A percentile compares a stretch with the other conserved stretches of the same genome.
These are phyloP conservation scores for Idaea straminata DNA, from an alignment of 2,888 invertebrate species.

Conservation along the genomic window DNA sequence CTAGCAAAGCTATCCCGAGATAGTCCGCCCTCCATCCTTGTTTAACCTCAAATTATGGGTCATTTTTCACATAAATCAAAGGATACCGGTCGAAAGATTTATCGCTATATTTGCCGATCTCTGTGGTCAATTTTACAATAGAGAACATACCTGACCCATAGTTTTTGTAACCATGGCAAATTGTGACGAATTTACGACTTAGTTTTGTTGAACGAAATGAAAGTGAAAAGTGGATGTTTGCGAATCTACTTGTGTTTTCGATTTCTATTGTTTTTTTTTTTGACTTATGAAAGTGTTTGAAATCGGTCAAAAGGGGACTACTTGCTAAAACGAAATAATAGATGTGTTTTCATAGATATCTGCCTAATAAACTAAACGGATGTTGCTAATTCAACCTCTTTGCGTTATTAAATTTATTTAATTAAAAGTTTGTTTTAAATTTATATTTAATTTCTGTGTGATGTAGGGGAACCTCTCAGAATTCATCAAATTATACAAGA, in stretches of 20 bases:
- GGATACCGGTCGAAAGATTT: constrained; percentile 71
- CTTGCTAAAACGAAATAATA: too few species aligned
- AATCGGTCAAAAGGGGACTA: too few species aligned
- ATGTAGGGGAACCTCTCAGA: too few species aligned
- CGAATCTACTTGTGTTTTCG: constrained; percentile 5
- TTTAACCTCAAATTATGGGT: constrained; percentile 77
- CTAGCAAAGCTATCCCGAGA: constrained; percentile 41
- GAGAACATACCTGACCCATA: constrained; percentile 53
- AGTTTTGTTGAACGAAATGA: constrained; percentile 50
- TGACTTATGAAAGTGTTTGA: neutral
- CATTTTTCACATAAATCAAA: constrained; percentile 81
- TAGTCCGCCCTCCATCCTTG: constrained; percentile 54
- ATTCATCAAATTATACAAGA: too few species aligned
- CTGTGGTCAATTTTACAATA: constrained; percentile 52
- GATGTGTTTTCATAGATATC: too few species aligned
- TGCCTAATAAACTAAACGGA: too few species aligned
- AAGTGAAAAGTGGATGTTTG: constrained; percentile 43
- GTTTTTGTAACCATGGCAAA: constrained; percentile 45
- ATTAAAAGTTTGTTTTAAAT: too few species aligned
- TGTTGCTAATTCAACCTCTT: too few species aligned
- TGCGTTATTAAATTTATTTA: too few species aligned
- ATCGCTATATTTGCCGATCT: constrained; percentile 61
- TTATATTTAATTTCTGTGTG: too few species aligned
- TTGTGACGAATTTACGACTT: constrained; percentile 55
- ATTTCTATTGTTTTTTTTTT: constrained; percentile 9